phyloP scores from a whole-genome alignment of 2,888 invertebrate species.

The Tiphia femorata region DNA sequence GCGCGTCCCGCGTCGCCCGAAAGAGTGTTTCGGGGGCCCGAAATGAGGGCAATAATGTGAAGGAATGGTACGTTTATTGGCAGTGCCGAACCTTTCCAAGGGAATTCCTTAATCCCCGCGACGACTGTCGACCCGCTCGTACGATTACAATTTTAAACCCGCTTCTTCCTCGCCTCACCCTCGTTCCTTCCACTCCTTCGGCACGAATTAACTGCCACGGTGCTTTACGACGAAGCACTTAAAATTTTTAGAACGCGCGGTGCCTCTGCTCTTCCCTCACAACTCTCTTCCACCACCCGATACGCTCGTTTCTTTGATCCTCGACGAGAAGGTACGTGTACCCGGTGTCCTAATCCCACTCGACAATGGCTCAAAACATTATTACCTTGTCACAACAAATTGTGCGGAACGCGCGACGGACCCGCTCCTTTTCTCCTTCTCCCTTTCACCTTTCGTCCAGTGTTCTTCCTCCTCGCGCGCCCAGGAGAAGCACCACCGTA shows the following conservation, averaged over 20 bases:
- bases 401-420: slow-evolving; percentile 29
- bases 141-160: background rate
- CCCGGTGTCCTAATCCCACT: slow-evolving; percentile 37
- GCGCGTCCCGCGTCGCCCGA: no score
- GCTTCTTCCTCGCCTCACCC: no score
- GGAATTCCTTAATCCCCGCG: background rate
- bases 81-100: background rate
- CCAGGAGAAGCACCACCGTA: no score
- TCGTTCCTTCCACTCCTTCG: no score
- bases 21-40: no score
- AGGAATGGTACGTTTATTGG: slow-evolving; percentile 6
- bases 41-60: background rate
- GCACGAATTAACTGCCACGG: no score
- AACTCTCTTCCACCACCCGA: background rate
- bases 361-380: slow-evolving; percentile 46
- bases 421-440: slow-evolving; percentile 9
- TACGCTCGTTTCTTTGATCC: background rate
- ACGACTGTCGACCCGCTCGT: no score
- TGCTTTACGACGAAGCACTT: slow-evolving; percentile 13
- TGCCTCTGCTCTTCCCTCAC: no score
- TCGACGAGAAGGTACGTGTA: slow-evolving; percentile 3
- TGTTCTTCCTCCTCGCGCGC: no score
- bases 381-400: slow-evolving; percentile 53
- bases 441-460: no score
- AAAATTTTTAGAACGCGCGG: slow-evolving; percentile 8